Evolutionary conservation across 1,140 invertebrate genomes (phyloP).

Genomic region (Drosophila willistoni): DNA sequence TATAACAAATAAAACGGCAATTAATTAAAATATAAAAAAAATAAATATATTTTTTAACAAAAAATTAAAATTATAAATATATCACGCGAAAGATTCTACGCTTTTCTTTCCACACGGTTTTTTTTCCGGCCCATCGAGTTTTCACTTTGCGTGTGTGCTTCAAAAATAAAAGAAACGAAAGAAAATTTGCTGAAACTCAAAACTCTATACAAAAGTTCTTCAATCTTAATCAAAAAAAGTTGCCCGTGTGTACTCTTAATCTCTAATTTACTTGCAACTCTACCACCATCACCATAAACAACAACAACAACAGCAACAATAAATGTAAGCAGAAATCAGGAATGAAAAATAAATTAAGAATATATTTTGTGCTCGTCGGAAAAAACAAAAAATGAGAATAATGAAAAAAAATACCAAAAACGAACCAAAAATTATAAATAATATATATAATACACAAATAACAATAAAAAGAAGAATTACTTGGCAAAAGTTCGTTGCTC

Average conservation of each 20-base stretch:
- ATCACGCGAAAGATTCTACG: background rate
- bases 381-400: slow-evolving; percentile 44
- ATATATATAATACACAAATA: slow-evolving; percentile 25
- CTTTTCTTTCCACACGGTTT: background rate
- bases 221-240: slow-evolving; percentile 23
- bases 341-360: slow-evolving; percentile 32
- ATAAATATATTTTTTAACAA: background rate
- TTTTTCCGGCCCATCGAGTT: background rate
- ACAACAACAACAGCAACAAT: slow-evolving; percentile 22
- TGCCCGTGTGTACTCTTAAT: slow-evolving; percentile 45
- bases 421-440: slow-evolving; percentile 35
- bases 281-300: background rate
- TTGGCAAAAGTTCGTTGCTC: slow-evolving; percentile 74
- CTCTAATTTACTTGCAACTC: slow-evolving; percentile 46
- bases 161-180: background rate
- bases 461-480: slow-evolving; percentile 45
- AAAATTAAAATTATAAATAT: background rate
- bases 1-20: background rate
- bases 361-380: slow-evolving; percentile 11
- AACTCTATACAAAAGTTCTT: slow-evolving; percentile 9
- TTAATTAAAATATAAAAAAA: slow-evolving; percentile 6
- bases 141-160: slow-evolving; percentile 7
- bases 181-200: background rate
- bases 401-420: slow-evolving; percentile 36
- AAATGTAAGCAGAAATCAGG: slow-evolving; percentile 59